Evolutionary conservation across 2,888 invertebrate genomes (phyloP), one percentile per base, ranked within the genome.

Genomic region (Drosophila formosana): DNA sequence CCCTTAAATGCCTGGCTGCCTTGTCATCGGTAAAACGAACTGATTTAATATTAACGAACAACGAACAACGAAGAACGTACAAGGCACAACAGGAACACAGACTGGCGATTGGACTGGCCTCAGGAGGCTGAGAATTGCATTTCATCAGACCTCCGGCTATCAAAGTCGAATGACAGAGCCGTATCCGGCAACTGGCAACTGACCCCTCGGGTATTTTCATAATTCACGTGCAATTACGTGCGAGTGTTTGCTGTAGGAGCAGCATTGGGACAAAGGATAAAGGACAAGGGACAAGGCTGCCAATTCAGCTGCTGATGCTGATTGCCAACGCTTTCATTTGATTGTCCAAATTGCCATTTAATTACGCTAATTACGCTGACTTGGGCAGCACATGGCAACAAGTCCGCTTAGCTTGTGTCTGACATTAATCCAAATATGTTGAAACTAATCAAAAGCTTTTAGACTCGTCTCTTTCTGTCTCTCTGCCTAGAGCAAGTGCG

Each of bases 41-140:
- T 41, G 65, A 82, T 87, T 87, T 65, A 69, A 87, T 87, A 87
- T 82, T 78, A 53, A 84, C 65, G 65, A 66, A 26, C 30, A 32
- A 13, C 4, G 26, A 11, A 37, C 34, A 23, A 25, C n/a, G 37
- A 28, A 28, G 8, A 37, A 37, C 37, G 11, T 0, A 4, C 18
- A 37, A 37, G n/a, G 11, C 3, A 2, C n/a, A 30, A 18, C 13
- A 39, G 8, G 6, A 13, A 8, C 9, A 3, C 37, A n/a, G 13
- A 23, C n/a, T 30, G 55, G 2, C 43, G 23, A 43, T 55, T 41
- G 30, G 23, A 23, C 8, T 23, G 4, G n/a, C 45, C 55, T 45
- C 45, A 11, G 11, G 57, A 47, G 57, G 46, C 46, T 46, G 34
- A 39, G 62, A 50, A 77, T 63, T 64, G 61, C 61, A 78, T 78